Base-by-base conservation (phyloP, 2,113 vertebrate genomes). In the Sitta europaea region DNA sequence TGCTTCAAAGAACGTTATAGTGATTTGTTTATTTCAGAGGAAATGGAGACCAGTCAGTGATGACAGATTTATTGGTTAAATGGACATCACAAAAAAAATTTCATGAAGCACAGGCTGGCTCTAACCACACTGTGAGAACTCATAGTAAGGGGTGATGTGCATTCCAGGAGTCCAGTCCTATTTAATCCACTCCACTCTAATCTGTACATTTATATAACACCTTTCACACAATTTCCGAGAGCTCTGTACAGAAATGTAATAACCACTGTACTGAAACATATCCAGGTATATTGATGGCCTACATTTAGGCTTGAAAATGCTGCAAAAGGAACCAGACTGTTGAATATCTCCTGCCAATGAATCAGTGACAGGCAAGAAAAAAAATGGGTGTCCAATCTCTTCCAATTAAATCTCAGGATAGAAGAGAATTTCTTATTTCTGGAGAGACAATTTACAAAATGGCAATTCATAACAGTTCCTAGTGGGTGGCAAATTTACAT, bases 41-140 rank as follows among this genome's bases (percentile, higher is more conserved):
- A 98, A 98, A 98, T 98, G 97, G 97, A 98, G 97, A 97, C 97
- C 98, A 98, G 97, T 98, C 95, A 96, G 98, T 92, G 98, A 98
- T 98, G 98, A 98, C 98, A 98, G 98, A 98, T 98, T 98, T 98
- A 98, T 98, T 98, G 96, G 97, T 97, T 98, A 98, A 98, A 97
- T 98, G 98, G 97, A 98, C 97, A 98, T 98, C 98, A 93, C 97
- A 96, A 97, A 96, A 95, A 95, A 87, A 83, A 53, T 55, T 96
- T 96, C 96, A 90, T 90, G 95, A 94, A 94, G 77, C 94, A 94
- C 93, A 92, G 95, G 65, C 90, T 97, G 94, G 85, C 96, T 97
- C 85, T 97, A 98, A 97, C 86, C 92, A 92, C 94, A 96, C 61
- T 94, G 48, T 82, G 90, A 95, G 95, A 93, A 89, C 78, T 97